Evolutionary conservation across 2,113 vertebrate species (phyloP), one percentile per base, ranked within the genome.

Genomic region (Strix aluco): DNA sequence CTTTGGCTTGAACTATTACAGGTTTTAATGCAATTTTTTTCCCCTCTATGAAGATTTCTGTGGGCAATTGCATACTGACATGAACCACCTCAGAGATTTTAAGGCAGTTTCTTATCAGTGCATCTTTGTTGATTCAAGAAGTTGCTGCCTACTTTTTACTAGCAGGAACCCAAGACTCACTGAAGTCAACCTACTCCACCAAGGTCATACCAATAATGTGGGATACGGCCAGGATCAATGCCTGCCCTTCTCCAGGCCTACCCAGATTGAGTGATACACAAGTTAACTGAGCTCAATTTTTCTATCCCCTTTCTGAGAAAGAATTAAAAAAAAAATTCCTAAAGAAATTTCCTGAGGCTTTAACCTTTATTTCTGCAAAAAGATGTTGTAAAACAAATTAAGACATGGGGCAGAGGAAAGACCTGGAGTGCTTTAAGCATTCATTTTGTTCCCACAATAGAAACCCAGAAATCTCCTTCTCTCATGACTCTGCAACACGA

Each of bases 261-360:
- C n/a, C 11, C 26, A 54, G 15, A 58, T 15, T 0, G 3, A 91
- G 66, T 2, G 2, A 55, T 22, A 74, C 62, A 21, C 4, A 1
- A 38, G 36, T n/a, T 58, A 92, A 66, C 20, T 30, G 29, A 84
- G 88, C 14, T 57, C 6, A 92, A 63, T 94, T 97, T 94, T 82
- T 54, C 85, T 78, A 89, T 47, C 40, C 27, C 27, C 72, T 89
- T 97, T 84, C 77, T 13, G 27, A 95, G 74, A 90, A 95, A 95
- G 74, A 90, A 95, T 51, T 51, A 49, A 38, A 14, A 63, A 63
- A 62, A 65, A 51, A 59, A 46, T 4, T 54, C 14, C 46, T 40
- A 90, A 66, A 19, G 32, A 95, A 86, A 94, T 94, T 96, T 97
- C 62, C 94, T 21, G 71, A 69, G 69, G 46, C 46, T 88, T 94